Conservation (phyloP, 2,797 vertebrate species). For the Oophaga sylvatica region DNA sequence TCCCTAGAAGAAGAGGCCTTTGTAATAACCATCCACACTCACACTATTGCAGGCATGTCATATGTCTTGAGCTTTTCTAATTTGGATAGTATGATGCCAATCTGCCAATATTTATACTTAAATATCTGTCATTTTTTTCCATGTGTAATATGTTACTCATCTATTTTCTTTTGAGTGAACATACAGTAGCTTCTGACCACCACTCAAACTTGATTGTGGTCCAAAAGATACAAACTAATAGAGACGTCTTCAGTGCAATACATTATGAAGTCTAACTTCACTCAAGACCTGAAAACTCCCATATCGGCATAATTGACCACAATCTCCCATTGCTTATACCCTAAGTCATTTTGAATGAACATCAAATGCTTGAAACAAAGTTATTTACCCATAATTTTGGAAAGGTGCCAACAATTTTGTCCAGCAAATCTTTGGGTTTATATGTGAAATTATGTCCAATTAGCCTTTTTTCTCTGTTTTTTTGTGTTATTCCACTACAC, state of each 20-base stretch:
- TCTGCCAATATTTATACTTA: not conserved
- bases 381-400: too few relatives aligned
- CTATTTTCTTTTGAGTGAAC: not conserved
- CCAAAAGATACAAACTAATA: not conserved
- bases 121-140: not conserved
- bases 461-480: too few relatives aligned
- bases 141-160: not conserved
- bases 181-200: not conserved
- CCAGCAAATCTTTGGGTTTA: too few relatives aligned
- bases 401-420: too few relatives aligned
- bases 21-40: not conserved
- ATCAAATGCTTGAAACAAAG: too few relatives aligned
- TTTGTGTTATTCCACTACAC: too few relatives aligned
- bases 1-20: not conserved
- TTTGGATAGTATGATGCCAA: not conserved
- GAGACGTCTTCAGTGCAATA: too few relatives aligned
- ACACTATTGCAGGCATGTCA: not conserved
- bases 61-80: too few relatives aligned
- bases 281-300: not conserved
- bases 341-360: too few relatives aligned
- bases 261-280: too few relatives aligned
- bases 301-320: not conserved
- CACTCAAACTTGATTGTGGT: not conserved
- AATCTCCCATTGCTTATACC: not conserved
- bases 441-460: too few relatives aligned